Evolutionary conservation across 2,797 vertebrate genomes (phyloP).

Genomic region (Lindbergichthys nudifrons): DNA sequence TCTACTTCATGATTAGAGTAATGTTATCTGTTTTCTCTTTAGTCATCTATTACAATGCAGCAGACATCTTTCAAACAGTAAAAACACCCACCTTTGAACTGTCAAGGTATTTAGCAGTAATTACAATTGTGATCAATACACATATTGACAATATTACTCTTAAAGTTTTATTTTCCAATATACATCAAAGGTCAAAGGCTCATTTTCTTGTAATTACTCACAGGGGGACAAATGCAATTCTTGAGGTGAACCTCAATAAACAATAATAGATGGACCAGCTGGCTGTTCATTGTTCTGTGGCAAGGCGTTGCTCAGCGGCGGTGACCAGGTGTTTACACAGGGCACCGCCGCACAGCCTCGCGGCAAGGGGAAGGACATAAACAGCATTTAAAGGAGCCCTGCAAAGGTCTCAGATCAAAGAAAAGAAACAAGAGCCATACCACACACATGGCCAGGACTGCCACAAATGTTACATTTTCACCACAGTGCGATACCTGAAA

Average conservation of each 20-base stretch:
- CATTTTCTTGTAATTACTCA: constrained; percentile 85
- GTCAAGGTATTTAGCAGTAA: constrained; percentile 73
- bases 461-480: constrained; percentile 49
- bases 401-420: constrained; percentile 39
- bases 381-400: constrained; percentile 62
- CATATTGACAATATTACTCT: constrained; percentile 75
- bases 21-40: constrained; percentile 41
- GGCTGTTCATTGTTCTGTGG: constrained; percentile 84
- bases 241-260: constrained; percentile 82
- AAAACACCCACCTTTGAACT: constrained; percentile 43
- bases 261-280: constrained; percentile 84
- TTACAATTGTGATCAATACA: constrained; percentile 77
- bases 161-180: constrained; percentile 80
- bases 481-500: constrained; percentile 23
- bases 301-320: constrained; percentile 65
- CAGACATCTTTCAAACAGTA: constrained; percentile 50
- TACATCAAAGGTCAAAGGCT: constrained; percentile 86
- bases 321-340: constrained; percentile 83
- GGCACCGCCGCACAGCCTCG: constrained; percentile 71
- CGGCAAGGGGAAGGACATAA: constrained; percentile 62
- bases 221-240: constrained; percentile 65
- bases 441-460: constrained; percentile 19
- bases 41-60: constrained; percentile 54
- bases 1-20: constrained; percentile 45
- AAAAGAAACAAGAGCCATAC: constrained; percentile 1